Base-by-base conservation (phyloP, 2,113 vertebrate species). In the Podocnemis expansa region DNA sequence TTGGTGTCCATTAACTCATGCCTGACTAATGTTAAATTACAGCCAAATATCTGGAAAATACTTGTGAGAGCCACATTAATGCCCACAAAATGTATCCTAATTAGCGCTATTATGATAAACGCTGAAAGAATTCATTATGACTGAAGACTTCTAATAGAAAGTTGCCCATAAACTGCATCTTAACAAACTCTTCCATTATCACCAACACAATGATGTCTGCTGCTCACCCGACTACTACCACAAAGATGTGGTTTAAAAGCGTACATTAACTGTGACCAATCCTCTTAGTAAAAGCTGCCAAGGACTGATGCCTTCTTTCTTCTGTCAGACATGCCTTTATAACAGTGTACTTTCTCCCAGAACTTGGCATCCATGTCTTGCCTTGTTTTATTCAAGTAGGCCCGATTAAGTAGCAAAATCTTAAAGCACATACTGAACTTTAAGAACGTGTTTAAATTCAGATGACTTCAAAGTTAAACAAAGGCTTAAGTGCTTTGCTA, bases 1-100 rank as follows among this genome's bases (percentile, higher is more conserved):
- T 95, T 91, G 80, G 7, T 95, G 87, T 95, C 96, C 96, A 97
- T 98, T 98, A 98, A 96, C 94, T 97, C 63, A 81, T 96, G 89
- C 80, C 94, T 96, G 96, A 96, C 96, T 97, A 96, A 96, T 87
- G 93, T 84, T 96, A 93, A 97, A 95, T 91, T 96, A 96, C 93
- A 86, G 95, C 95, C 87, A 97, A 96, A 85, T 95, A 96, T 96
- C 94, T 96, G 94, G 80, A 95, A 97, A 97, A 97, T 92, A 94
- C 91, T 97, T 94, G 92, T 93, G 89, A 96, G 80, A 96, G 88
- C 87, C 94, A 94, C 96, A 95, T 95, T 94, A 96, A 94, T 95
- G 88, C 80, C 88, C 52, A 25, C 93, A 97, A 93, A 96, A 97
- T 96, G 80, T 92, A 96, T 90, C 54, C 78, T 96, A 95, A 97